phyloP scores from a whole-genome alignment of 64 coral and sea anemone genomes.

The Montipora capricornis region DNA sequence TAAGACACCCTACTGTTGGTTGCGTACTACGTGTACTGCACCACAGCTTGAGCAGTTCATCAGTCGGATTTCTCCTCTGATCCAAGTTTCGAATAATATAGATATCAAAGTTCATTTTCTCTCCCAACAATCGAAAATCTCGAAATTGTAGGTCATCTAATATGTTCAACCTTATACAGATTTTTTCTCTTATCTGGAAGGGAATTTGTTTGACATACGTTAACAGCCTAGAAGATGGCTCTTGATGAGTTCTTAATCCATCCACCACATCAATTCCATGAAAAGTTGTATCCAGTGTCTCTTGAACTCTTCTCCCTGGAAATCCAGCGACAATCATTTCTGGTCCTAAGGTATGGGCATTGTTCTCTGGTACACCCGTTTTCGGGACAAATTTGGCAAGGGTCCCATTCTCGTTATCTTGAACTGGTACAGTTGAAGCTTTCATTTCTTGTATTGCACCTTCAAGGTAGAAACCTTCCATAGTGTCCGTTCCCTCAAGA shows the following conservation, averaged over 20 bases:
- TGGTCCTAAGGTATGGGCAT: background rate
- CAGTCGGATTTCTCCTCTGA: background rate
- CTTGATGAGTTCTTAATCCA: background rate
- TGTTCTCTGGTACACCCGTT: background rate
- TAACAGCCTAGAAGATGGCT: background rate
- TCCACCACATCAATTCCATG: background rate
- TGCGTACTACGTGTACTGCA: background rate
- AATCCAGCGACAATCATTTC: background rate
- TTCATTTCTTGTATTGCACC: background rate
- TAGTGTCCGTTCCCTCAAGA: background rate
- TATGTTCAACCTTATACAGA: background rate
- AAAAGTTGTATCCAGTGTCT: no score
- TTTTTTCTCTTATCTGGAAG: background rate
- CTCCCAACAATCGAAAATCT: background rate
- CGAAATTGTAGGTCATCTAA: background rate
- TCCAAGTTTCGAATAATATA: background rate
- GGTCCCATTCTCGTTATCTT: background rate
- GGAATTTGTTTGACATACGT: background rate
- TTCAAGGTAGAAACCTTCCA: background rate
- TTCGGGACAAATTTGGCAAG: no score
- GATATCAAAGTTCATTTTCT: background rate
- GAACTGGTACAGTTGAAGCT: background rate
- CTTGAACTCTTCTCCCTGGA: background rate
- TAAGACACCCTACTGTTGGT: conserved; percentile 1
- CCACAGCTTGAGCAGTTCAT: conserved; percentile 23